A percentile compares a stretch with the other conserved stretches of the same genome.
Evolutionary conservation across 2,888 invertebrate genomes (phyloP).

Genomic region (Leptogaster cylindrica): DNA sequence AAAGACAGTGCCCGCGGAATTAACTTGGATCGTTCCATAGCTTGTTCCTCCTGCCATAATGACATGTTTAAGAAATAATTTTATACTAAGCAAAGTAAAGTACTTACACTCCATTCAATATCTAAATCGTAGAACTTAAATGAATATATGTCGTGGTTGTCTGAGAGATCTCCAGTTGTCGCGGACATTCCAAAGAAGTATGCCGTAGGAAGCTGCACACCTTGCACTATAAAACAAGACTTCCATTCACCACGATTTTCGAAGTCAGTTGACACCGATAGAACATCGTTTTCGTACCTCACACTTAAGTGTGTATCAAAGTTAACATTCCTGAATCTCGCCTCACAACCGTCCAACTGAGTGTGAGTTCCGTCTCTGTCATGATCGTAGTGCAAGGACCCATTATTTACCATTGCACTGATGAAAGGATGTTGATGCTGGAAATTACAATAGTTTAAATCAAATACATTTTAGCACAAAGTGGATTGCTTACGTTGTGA

Average conservation of each 20-base stretch:
- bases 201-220: conserved; percentile 91
- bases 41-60: conserved; percentile 53
- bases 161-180: conserved; percentile 95
- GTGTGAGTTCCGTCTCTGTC: conserved; percentile 98
- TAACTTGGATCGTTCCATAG: conserved; percentile 76
- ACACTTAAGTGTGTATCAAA: conserved; percentile 91
- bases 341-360: conserved; percentile 91
- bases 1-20: conserved; percentile 86
- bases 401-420: conserved; percentile 98
- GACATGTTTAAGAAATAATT: neutral
- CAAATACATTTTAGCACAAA: too few relatives aligned
- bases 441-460: conserved; percentile 35
- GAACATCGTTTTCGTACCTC: conserved; percentile 86
- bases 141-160: conserved; percentile 93
- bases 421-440: conserved; percentile 98
- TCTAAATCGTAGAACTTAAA: conserved; percentile 93
- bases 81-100: too few relatives aligned
- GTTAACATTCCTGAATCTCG: conserved; percentile 88
- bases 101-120: conserved; percentile 66
- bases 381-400: conserved; percentile 93
- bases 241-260: conserved; percentile 94
- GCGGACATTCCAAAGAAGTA: conserved; percentile 95
- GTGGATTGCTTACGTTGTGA: conserved; percentile 89
- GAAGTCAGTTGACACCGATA: conserved; percentile 90
- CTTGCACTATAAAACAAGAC: conserved; percentile 87